These are phyloP conservation scores for Chlorocebus sabaeus DNA, from an alignment of 2,113 vertebrate species.

Conservation along the genomic window DNA sequence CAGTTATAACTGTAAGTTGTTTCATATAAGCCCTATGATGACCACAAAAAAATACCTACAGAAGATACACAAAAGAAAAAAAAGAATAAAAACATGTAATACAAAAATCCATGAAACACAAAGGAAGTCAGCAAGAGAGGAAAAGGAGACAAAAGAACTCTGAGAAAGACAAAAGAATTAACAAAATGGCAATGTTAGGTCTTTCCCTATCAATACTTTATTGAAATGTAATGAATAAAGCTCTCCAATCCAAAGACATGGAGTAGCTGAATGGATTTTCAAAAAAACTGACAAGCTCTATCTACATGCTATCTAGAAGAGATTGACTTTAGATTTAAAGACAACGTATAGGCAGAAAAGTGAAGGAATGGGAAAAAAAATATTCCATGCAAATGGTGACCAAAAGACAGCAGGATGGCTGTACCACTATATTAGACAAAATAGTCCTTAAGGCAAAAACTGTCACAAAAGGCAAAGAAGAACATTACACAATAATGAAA, in stretches of 20 bases:
- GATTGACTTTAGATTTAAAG: neutral
- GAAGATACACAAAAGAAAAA: neutral
- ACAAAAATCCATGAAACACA: neutral
- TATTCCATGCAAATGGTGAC: neutral
- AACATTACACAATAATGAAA: neutral
- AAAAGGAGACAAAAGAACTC: too few relatives aligned
- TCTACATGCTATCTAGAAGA: neutral
- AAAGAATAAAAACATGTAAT: neutral
- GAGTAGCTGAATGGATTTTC: neutral
- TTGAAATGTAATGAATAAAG: neutral
- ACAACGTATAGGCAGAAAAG: neutral
- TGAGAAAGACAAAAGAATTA: neutral
- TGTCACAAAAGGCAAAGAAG: neutral
- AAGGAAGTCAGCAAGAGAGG: neutral
- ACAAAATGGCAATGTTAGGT: neutral
- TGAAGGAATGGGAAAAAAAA: neutral
- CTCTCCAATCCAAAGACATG: neutral
- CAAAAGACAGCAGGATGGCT: neutral
- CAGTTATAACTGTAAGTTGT: neutral
- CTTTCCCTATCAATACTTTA: neutral
- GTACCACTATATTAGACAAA: neutral
- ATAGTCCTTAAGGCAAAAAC: neutral
- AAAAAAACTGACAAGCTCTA: neutral
- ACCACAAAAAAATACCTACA: neutral
- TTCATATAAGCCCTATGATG: neutral